phyloP scores from a whole-genome alignment of 1,140 invertebrate species.

The Cepaea nemoralis region DNA sequence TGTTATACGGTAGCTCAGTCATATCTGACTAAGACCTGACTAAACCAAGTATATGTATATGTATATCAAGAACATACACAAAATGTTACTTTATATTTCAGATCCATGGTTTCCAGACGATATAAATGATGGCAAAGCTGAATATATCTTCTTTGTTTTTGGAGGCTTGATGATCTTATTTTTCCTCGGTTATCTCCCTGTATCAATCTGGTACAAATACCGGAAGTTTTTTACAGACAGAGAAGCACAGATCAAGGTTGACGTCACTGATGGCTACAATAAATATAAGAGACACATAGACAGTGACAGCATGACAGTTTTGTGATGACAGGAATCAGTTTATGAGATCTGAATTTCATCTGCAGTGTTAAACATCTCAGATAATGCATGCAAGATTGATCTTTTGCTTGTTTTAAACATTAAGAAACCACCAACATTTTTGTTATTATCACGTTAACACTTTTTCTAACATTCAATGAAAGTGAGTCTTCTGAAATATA shows the following conservation, averaged over 20 bases:
- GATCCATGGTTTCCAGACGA: constrained; percentile 69
- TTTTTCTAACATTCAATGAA: too few relatives aligned
- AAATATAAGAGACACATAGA: neutral
- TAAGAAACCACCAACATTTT: too few relatives aligned
- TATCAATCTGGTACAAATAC: constrained; percentile 18
- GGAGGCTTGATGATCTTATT: constrained; percentile 65
- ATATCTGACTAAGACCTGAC: too few relatives aligned
- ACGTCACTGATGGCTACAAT: neutral
- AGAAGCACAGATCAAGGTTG: neutral
- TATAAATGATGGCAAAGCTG: constrained; percentile 65
- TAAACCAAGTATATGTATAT: too few relatives aligned
- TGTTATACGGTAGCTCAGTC: too few relatives aligned
- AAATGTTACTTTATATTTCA: constrained; percentile 52
- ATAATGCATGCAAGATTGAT: too few relatives aligned
- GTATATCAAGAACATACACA: constrained; percentile 23
- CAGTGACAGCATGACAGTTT: constrained; percentile 2
- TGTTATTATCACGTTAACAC: too few relatives aligned
- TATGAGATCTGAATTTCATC: neutral
- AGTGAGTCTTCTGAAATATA: too few relatives aligned
- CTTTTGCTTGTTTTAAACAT: too few relatives aligned
- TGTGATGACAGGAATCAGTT: neutral
- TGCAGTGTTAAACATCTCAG: neutral
- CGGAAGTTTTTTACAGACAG: constrained; percentile 10
- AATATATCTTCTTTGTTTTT: constrained; percentile 72
- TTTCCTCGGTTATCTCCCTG: constrained; percentile 33